Percentiles rank a stretch among this genome's conserved stretches.
These are phyloP conservation scores for Atherinomorus stipes DNA, from an alignment of 2,113 vertebrate genomes.

Conservation along the genomic window DNA sequence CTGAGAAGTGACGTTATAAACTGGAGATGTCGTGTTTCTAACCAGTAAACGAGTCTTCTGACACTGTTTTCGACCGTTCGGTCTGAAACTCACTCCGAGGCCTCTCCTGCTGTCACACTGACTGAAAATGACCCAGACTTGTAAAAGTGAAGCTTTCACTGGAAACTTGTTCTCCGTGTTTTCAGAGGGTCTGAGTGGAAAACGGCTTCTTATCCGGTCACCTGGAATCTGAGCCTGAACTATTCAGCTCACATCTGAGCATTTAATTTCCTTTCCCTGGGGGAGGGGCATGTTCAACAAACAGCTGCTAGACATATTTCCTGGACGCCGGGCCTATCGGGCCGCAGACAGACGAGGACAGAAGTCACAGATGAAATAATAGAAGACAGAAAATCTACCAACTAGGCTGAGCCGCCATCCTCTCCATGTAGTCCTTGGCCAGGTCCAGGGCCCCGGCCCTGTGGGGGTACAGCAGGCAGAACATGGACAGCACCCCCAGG, in stretches of 20 bases:
- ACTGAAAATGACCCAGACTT: too few species aligned
- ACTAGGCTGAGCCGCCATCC: slow-evolving; percentile 99
- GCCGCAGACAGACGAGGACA: slow-evolving; percentile 16
- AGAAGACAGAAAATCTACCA: slow-evolving; percentile 90
- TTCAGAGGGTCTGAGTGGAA: too few species aligned
- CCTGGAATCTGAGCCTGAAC: slow-evolving; percentile 7
- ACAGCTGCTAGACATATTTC: slow-evolving; percentile 80
- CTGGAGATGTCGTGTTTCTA: too few species aligned
- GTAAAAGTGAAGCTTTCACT: too few species aligned
- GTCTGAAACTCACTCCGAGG: too few species aligned
- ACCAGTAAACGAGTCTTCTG: too few species aligned
- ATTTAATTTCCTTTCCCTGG: slow-evolving; percentile 71
- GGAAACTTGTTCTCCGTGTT: too few species aligned
- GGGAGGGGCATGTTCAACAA: slow-evolving; percentile 32
- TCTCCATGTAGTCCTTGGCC: slow-evolving; percentile 97
- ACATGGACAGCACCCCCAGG: slow-evolving; percentile 94
- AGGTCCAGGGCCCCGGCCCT: slow-evolving; percentile 89
- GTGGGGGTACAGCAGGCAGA: slow-evolving; percentile 95
- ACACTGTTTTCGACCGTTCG: too few species aligned
- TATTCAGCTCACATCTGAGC: slow-evolving; percentile 64
- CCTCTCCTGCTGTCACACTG: too few species aligned
- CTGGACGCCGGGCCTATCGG: slow-evolving; percentile 36
- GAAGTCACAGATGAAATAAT: slow-evolving; percentile 24
- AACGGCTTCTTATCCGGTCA: slow-evolving; percentile 8
- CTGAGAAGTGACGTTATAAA: too few species aligned